Percentiles rank a stretch among this genome's conserved stretches.
Evolutionary conservation across 2,888 invertebrate species (phyloP).

Genomic region (Allacma fusca): DNA sequence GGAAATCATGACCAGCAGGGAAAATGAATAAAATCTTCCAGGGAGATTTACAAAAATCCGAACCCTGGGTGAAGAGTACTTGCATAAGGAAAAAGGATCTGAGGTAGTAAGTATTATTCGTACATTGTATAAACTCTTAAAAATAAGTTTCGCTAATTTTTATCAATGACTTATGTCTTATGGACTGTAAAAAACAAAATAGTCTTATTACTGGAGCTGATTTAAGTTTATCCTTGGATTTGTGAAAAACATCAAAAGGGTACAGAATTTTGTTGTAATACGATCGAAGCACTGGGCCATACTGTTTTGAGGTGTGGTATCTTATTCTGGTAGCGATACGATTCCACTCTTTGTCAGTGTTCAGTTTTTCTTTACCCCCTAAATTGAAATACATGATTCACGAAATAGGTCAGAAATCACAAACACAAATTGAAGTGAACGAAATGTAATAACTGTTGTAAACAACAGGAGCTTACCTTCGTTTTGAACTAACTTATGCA

Average conservation of each 20-base stretch:
- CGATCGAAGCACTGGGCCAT: slow-evolving; percentile 83
- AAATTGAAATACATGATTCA: slow-evolving; percentile 60
- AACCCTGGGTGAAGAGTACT: too few species aligned
- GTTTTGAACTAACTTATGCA: slow-evolving; percentile 84
- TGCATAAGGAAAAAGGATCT: not conserved
- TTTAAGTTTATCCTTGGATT: slow-evolving; percentile 66
- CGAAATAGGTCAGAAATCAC: slow-evolving; percentile 46
- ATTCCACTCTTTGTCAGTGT: slow-evolving; percentile 91
- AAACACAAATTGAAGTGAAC: slow-evolving; percentile 44
- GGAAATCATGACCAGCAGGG: too few species aligned
- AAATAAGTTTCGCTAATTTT: too few species aligned
- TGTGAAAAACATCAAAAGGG: slow-evolving; percentile 92
- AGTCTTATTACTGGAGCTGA: not conserved
- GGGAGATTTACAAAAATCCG: too few species aligned
- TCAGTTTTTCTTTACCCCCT: slow-evolving; percentile 87
- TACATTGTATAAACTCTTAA: too few species aligned
- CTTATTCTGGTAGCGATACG: slow-evolving; percentile 87
- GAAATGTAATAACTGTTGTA: not conserved
- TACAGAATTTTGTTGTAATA: slow-evolving; percentile 93
- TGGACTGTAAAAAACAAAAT: too few species aligned
- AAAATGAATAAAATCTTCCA: too few species aligned
- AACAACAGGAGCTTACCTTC: slow-evolving; percentile 73
- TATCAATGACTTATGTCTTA: too few species aligned
- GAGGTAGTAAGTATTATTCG: too few species aligned
- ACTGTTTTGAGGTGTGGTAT: slow-evolving; percentile 84